phyloP scores from a whole-genome alignment of 2,888 invertebrate species.

The Teleiodes luculella region DNA sequence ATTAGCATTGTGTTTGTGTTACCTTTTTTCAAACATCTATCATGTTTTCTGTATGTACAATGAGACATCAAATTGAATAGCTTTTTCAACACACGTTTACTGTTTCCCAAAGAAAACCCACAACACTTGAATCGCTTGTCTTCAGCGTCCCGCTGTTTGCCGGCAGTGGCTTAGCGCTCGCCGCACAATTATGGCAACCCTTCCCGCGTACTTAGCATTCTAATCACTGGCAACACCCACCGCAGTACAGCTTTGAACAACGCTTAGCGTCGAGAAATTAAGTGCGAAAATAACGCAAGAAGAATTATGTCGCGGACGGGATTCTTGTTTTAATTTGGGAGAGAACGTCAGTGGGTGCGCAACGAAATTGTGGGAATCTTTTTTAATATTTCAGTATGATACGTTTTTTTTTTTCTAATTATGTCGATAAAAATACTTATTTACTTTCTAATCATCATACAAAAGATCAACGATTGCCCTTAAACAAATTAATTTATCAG shows the following conservation, averaged over 20 bases:
- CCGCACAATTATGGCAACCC: constrained; percentile 65
- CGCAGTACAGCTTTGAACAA: constrained; percentile 40
- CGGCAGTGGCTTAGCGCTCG: constrained; percentile 40
- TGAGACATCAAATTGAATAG: neutral
- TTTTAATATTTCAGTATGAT: no score
- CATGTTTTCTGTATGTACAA: neutral
- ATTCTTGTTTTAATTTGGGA: constrained; percentile 28
- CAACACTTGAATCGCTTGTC: neutral
- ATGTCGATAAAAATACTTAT: no score
- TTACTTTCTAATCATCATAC: no score
- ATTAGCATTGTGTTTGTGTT: no score
- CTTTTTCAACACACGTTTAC: neutral
- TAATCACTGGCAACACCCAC: constrained; percentile 58
- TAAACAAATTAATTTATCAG: neutral
- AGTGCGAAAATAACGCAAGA: constrained; percentile 63
- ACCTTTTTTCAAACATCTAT: neutral
- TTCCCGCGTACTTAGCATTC: constrained; percentile 69
- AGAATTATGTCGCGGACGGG: constrained; percentile 56
- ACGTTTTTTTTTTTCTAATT: no score
- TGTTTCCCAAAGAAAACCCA: neutral
- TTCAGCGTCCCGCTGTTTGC: constrained; percentile 30
- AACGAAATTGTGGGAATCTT: no score
- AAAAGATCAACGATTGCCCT: no score
- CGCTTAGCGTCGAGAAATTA: constrained; percentile 65
- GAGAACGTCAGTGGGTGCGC: neutral